Percentiles rank a stretch among this genome's conserved stretches.
phyloP scores from a whole-genome alignment of 1,140 invertebrate genomes.

The Leptinotarsa defecta region DNA sequence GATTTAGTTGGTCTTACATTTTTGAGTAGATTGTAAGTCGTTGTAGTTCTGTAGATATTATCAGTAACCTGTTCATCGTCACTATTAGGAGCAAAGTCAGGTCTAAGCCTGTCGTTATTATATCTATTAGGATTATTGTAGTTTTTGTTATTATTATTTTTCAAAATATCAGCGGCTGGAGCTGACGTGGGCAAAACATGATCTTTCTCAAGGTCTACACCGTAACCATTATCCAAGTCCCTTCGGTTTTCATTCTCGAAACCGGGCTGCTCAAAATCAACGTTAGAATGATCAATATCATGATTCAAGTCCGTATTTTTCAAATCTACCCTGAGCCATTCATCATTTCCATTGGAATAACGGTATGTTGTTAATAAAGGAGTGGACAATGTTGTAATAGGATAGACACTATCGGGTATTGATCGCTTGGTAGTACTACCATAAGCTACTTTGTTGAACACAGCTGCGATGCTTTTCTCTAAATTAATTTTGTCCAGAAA shows the following conservation, averaged over 20 bases:
- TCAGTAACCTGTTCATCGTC: slow-evolving; percentile 50
- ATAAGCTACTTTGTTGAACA: slow-evolving; percentile 71
- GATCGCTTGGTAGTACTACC: slow-evolving; percentile 69
- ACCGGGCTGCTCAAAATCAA: slow-evolving; percentile 41
- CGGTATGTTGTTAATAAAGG: slow-evolving; percentile 63
- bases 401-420: slow-evolving; percentile 67
- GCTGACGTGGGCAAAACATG: slow-evolving; percentile 71
- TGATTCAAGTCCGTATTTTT: slow-evolving; percentile 42
- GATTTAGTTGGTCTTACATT: slow-evolving; percentile 59
- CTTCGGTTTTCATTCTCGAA: slow-evolving; percentile 44
- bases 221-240: slow-evolving; percentile 59
- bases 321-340: slow-evolving; percentile 52
- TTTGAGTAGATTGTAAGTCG: slow-evolving; percentile 55
- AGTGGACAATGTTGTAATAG: slow-evolving; percentile 65
- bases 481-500: slow-evolving; percentile 57
- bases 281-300: slow-evolving; percentile 34
- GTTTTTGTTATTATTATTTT: slow-evolving; percentile 71
- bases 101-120: slow-evolving; percentile 53
- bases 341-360: slow-evolving; percentile 53
- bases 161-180: slow-evolving; percentile 71
- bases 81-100: slow-evolving; percentile 40
- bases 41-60: slow-evolving; percentile 50
- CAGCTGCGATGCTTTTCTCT: slow-evolving; percentile 67
- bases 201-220: slow-evolving; percentile 68
- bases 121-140: slow-evolving; percentile 68